Evolutionary conservation across 2,797 vertebrate species (phyloP).

Genomic region (Myotis daubentonii): DNA sequence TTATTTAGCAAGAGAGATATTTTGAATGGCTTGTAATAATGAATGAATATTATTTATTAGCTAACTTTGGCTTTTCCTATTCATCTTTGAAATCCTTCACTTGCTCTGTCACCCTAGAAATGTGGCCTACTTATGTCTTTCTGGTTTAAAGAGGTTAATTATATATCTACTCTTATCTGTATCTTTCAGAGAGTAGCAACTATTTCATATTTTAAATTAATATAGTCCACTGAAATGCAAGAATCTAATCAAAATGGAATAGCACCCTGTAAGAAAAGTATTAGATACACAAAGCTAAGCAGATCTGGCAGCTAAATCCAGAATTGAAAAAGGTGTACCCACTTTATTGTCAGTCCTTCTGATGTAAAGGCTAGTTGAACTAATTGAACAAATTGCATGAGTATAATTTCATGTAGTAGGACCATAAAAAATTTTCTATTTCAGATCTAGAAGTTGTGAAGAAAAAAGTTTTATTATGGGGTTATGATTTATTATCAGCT

Average conservation of each 20-base stretch:
- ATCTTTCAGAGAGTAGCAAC: not conserved
- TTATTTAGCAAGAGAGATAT: constrained; percentile 49
- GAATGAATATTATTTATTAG: constrained; percentile 55
- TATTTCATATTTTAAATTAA: constrained; percentile 50
- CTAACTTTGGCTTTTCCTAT: constrained; percentile 34
- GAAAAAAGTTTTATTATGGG: not conserved
- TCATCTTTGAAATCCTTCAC: constrained; percentile 65
- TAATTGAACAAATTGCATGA: constrained; percentile 47
- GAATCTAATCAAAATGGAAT: constrained; percentile 52
- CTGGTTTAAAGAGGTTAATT: constrained; percentile 59
- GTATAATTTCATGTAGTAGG: not conserved
- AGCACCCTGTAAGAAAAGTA: not conserved
- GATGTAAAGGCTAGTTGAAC: constrained; percentile 50
- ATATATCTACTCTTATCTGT: constrained; percentile 64
- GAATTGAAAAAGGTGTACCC: constrained; percentile 38
- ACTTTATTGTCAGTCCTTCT: constrained; percentile 4
- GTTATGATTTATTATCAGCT: constrained; percentile 37
- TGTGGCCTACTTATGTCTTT: constrained; percentile 44
- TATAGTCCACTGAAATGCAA: constrained; percentile 1
- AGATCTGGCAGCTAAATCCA: constrained; percentile 55
- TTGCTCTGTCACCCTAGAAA: constrained; percentile 58
- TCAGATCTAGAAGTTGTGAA: constrained; percentile 14
- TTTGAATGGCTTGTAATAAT: constrained; percentile 71
- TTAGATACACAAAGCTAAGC: constrained; percentile 60
- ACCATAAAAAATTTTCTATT: not conserved